A percentile compares a stretch with the other conserved stretches of the same genome.
These are phyloP conservation scores for Lithobates sylvaticus DNA, from an alignment of 2,797 vertebrate genomes.

Conservation along the genomic window DNA sequence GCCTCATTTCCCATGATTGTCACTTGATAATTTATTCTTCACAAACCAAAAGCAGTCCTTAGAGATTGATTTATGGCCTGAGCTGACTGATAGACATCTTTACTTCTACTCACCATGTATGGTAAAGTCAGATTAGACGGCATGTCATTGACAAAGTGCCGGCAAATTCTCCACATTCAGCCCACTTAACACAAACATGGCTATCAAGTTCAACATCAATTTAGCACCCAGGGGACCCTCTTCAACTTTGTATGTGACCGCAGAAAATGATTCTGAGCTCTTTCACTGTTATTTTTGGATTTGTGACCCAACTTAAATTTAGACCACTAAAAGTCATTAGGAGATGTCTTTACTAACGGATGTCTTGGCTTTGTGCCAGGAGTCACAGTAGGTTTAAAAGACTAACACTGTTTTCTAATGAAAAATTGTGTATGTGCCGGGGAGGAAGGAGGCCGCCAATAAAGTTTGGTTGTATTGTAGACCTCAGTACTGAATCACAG, in stretches of 20 bases:
- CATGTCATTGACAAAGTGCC: slow-evolving; percentile 27
- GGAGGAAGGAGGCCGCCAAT: too few relatives aligned
- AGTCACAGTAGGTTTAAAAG: not conserved
- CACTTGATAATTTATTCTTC: not conserved
- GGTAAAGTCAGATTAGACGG: slow-evolving; percentile 17
- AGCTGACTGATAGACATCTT: not conserved
- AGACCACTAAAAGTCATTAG: slow-evolving; percentile 21
- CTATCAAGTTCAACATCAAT: slow-evolving; percentile 32
- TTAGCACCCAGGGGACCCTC: slow-evolving; percentile 26
- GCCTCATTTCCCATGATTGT: not conserved
- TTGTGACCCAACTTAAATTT: not conserved
- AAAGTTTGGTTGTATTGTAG: too few relatives aligned
- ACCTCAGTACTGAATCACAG: too few relatives aligned
- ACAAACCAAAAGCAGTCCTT: not conserved
- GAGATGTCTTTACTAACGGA: not conserved
- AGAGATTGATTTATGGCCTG: slow-evolving; percentile 20
- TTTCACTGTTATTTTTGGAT: slow-evolving; percentile 25
- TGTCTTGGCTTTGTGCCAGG: slow-evolving; percentile 4
- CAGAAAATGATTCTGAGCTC: not conserved
- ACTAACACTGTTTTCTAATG: not conserved
- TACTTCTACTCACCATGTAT: slow-evolving; percentile 35
- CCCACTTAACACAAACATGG: slow-evolving; percentile 37
- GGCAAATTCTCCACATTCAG: not conserved
- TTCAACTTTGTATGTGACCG: not conserved
- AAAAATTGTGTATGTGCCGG: too few relatives aligned